Conservation (phyloP, 2,113 vertebrate genomes). For the Trichomycterus rosablanca region DNA sequence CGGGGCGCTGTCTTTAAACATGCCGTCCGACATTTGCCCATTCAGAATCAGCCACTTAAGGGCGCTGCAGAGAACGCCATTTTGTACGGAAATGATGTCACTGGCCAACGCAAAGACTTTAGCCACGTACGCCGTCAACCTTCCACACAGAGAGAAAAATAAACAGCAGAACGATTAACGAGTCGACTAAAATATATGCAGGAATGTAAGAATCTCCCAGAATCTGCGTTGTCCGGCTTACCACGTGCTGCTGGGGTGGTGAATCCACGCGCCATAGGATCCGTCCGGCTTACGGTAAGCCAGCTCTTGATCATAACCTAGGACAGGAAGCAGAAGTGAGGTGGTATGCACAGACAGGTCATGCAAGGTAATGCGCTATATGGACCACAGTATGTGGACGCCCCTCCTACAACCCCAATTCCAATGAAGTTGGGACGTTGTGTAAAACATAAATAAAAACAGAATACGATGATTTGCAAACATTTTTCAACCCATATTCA, state of each 20-base stretch:
- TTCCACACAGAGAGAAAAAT: conserved; percentile 42
- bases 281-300: conserved; percentile 48
- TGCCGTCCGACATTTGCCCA: conserved; percentile 71
- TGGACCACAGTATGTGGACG: no score
- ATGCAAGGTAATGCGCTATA: no score
- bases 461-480: no score
- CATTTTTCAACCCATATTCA: no score
- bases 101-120: conserved; percentile 80
- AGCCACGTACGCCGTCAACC: conserved; percentile 84
- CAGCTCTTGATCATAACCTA: conserved; percentile 45
- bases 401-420: no score
- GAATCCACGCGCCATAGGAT: conserved; percentile 44
- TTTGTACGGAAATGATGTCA: conserved; percentile 57
- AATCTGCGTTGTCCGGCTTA: conserved; percentile 9
- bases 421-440: no score
- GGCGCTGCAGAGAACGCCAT: conserved; percentile 68
- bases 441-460: no score
- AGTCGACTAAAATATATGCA: background rate
- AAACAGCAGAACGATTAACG: background rate
- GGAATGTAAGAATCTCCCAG: background rate
- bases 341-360: no score
- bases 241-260: conserved; percentile 44
- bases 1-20: conserved; percentile 68
- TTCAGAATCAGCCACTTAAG: conserved; percentile 79
- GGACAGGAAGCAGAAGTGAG: background rate